These are phyloP conservation scores for Gallinago stenura DNA, from an alignment of 2,797 vertebrate genomes.

Conservation along the genomic window DNA sequence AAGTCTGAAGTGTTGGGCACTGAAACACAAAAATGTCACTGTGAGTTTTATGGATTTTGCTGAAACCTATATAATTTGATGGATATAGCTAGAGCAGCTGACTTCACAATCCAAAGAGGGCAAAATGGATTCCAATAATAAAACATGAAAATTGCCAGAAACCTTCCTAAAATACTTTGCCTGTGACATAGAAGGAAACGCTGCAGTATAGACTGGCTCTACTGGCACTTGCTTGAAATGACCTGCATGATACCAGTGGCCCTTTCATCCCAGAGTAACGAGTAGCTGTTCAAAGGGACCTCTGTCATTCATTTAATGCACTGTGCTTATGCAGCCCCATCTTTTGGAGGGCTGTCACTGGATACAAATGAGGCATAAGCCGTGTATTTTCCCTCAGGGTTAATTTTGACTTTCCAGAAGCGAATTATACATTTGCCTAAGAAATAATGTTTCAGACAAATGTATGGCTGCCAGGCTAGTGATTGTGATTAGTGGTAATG, in stretches of 20 bases:
- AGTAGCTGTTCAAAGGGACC: neutral
- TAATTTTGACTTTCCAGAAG: constrained; percentile 12
- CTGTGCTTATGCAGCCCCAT: neutral
- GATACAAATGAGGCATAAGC: neutral
- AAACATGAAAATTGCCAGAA: neutral
- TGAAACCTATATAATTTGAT: neutral
- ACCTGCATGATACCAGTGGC: neutral
- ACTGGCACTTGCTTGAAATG: neutral
- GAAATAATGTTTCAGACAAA: neutral
- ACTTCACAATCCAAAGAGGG: neutral
- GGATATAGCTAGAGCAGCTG: neutral
- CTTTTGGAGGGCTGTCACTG: neutral
- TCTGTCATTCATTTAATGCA: neutral
- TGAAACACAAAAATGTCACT: neutral
- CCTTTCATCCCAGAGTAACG: neutral
- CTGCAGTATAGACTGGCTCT: neutral
- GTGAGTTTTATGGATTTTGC: neutral
- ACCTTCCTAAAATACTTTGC: neutral
- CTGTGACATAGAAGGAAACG: neutral
- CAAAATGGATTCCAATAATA: neutral
- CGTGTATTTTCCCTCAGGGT: neutral
- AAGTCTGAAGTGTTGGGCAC: neutral
- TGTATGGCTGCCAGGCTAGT: neutral
- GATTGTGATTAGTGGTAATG: neutral
- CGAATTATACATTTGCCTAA: neutral